A percentile compares a stretch with the other conserved stretches of the same genome.
phyloP scores from a whole-genome alignment of 37 sponge, comb jelly and placozoan genomes.

The Spongilla lacustris region DNA sequence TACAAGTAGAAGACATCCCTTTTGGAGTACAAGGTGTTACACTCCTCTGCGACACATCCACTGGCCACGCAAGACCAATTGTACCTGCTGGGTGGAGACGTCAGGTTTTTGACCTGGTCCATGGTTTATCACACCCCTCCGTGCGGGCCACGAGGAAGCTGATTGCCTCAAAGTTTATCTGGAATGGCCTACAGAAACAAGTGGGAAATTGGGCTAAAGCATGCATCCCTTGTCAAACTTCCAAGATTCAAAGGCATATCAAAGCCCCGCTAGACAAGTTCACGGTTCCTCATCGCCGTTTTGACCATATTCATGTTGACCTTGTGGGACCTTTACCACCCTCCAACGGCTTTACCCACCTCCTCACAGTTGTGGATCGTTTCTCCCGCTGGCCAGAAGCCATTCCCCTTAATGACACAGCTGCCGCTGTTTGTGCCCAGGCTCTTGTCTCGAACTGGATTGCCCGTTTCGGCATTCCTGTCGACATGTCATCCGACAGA shows the following conservation, averaged over 20 bases:
- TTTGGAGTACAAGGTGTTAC: conserved; percentile 18
- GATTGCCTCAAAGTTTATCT: conserved; percentile 8
- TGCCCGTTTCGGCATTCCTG: conserved; percentile 27
- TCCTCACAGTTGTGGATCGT: conserved; percentile 25
- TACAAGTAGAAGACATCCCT: conserved; percentile 1
- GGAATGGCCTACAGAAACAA: conserved; percentile 37
- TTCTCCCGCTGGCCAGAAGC: conserved; percentile 41
- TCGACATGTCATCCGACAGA: conserved; percentile 35
- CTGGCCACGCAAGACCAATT: conserved; percentile 30
- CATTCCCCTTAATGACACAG: conserved; percentile 39
- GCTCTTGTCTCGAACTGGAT: conserved; percentile 18
- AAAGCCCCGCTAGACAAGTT: not conserved
- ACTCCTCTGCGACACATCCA: conserved; percentile 21
- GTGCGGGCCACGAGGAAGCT: conserved; percentile 25
- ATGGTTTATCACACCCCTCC: conserved; percentile 27
- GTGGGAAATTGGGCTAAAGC: conserved; percentile 30
- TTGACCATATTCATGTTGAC: conserved; percentile 31
- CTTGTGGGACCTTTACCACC: conserved; percentile 33
- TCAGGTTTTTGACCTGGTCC: conserved; percentile 23
- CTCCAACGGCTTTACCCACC: conserved; percentile 32
- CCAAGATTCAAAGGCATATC: conserved; percentile 29
- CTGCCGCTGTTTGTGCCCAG: conserved; percentile 22
- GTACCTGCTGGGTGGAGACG: conserved; percentile 20
- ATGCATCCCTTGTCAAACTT: conserved; percentile 24
- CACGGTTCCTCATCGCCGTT: conserved; percentile 8